Base-by-base conservation (phyloP, 2,888 invertebrate genomes). In the Parapristionchus giblindavisi region DNA sequence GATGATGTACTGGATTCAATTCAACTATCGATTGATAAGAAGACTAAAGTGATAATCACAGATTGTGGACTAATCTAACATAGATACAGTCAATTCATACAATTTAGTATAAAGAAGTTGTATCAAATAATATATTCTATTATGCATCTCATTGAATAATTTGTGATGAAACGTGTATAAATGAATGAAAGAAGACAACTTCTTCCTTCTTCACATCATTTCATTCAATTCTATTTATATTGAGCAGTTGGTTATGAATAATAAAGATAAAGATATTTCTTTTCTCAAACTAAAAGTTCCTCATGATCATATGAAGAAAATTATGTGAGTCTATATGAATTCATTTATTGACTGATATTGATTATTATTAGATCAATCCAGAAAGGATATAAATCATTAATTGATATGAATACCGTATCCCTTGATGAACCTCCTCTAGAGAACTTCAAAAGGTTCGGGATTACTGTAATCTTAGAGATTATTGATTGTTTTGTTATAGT, bases 21-120 rank as follows among this genome's bases (percentile, higher is more conserved):
- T 32, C 24, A 48, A 51, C 34, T 8, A 24, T 21, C 51, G 21
- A 51, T 66, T 24, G 66, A 66, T 21, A 21, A 17, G n/a, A 34
- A 66, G 48, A 66, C n/a, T 27, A 66, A 38, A 66, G 66, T 66
- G 51, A n/a, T 21, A n/a, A 66, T 66, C 38, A 38, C 48, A n/a
- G 34, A 48, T 32, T 34, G 66, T 51, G 66, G 66, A 32, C 51
- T 66, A 48, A 48, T 66, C 29, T 66, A 52, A 66, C 32, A 54
- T 5, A 8, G 6, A 8, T 54, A 17, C 56, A 6, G 6, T 14
- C 11, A 14, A 17, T n/a, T 54, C 56, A 43, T 21, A 32, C 43
- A 65, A 11, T 40, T 32, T 34, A 34, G 36, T 36, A 60, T 60
- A 60, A 60, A 60, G 60, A 60, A 36, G 60, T 60, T 60, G 60